A percentile compares a stretch with the other conserved stretches of the same genome.
These are phyloP conservation scores for Tetanocera ferruginea DNA, from an alignment of 2,888 invertebrate genomes.

Conservation along the genomic window DNA sequence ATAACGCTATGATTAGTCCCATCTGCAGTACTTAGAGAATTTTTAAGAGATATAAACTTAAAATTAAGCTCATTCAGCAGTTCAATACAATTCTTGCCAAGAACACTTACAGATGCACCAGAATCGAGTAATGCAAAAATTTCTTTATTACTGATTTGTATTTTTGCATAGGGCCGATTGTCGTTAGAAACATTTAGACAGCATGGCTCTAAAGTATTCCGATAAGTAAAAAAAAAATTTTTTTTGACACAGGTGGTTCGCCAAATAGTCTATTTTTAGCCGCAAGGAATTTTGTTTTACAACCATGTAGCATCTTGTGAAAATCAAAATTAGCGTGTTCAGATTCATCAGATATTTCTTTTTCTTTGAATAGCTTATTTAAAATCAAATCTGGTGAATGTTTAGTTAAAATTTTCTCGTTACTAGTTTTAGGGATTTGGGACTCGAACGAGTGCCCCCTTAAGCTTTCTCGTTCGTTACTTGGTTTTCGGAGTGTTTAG, in stretches of 20 bases:
- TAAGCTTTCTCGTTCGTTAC: background rate
- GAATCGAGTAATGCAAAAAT: constrained; percentile 10
- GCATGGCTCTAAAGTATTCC: background rate
- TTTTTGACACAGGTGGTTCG: background rate
- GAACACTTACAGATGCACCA: constrained; percentile 23
- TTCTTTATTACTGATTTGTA: background rate
- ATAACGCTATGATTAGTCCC: background rate
- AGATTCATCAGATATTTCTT: background rate
- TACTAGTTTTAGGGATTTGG: background rate
- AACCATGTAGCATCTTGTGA: background rate
- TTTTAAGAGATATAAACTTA: background rate
- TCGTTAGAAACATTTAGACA: background rate
- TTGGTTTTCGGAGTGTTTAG: background rate
- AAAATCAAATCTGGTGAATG: background rate
- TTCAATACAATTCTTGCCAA: constrained; percentile 24
- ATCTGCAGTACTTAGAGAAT: constrained; percentile 32
- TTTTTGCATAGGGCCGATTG: background rate
- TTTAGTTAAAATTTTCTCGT: background rate
- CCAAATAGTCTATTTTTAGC: background rate
- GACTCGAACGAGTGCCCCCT: background rate
- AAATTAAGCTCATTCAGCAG: background rate
- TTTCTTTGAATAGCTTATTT: background rate
- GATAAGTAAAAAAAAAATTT: background rate
- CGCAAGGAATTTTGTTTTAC: background rate
- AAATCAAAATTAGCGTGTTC: background rate